phyloP scores from a whole-genome alignment of 2,797 vertebrate genomes.

The Gallinago stenura region DNA sequence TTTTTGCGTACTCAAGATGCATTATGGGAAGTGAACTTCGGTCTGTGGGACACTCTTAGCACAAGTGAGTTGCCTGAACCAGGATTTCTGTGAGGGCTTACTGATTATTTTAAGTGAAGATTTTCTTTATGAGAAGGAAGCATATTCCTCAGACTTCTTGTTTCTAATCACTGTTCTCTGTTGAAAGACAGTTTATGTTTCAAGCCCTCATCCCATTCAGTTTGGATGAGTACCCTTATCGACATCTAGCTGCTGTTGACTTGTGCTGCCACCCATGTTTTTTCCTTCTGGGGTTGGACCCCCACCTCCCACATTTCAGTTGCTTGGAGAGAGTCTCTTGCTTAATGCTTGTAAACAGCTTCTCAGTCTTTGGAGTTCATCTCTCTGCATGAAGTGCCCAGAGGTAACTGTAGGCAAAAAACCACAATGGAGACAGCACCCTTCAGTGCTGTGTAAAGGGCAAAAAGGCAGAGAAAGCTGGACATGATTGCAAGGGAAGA shows the following conservation, averaged over 20 bases:
- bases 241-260: not conserved
- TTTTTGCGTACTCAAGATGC: not conserved
- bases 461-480: not conserved
- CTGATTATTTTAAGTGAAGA: not conserved
- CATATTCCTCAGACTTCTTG: not conserved
- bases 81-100: not conserved
- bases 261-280: not conserved
- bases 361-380: not conserved
- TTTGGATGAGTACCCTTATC: not conserved
- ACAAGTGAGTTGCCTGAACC: not conserved
- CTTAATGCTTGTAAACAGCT: not conserved
- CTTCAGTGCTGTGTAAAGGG: not conserved
- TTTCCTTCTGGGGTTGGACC: not conserved
- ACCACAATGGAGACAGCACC: not conserved
- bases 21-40: not conserved
- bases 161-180: not conserved
- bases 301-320: not conserved
- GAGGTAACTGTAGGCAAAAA: not conserved
- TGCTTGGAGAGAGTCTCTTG: not conserved
- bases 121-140: not conserved
- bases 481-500: rapidly evolving
- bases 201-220: not conserved
- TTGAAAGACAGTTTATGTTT: not conserved
- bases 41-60: not conserved
- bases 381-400: not conserved